Conservation (phyloP, 2,888 invertebrate species). For the Lepidochitona cinerea region DNA sequence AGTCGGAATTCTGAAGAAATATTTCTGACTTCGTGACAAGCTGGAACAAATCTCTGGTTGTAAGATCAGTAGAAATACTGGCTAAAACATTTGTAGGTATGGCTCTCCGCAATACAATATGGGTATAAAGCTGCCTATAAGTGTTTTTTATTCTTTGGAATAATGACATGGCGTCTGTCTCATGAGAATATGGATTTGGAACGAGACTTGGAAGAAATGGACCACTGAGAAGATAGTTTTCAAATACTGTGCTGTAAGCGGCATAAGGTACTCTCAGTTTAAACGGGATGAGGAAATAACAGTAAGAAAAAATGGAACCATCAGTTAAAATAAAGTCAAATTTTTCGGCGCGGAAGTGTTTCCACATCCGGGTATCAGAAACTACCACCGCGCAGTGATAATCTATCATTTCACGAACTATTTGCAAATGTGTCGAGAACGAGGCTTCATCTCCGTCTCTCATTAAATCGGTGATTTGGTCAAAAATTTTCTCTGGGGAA, state of each 20-base stretch:
- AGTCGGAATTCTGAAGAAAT: slow-evolving; percentile 35
- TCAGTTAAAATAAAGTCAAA: slow-evolving; percentile 31
- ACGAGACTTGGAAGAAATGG: slow-evolving; percentile 7
- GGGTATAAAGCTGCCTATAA: not conserved
- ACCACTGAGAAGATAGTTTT: not conserved
- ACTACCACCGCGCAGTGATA: not conserved
- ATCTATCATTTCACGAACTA: not conserved
- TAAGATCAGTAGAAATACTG: not conserved
- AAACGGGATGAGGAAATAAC: slow-evolving; percentile 19
- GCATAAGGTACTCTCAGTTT: slow-evolving; percentile 24
- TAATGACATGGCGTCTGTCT: slow-evolving; percentile 13
- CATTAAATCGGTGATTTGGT: not conserved
- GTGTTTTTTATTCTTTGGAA: not conserved
- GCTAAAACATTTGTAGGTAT: slow-evolving; percentile 5
- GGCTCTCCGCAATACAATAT: slow-evolving; percentile 13
- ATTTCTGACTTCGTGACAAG: slow-evolving; percentile 20
- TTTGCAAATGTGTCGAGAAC: not conserved
- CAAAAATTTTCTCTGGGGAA: not conserved
- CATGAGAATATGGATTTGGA: not conserved
- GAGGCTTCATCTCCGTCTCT: not conserved
- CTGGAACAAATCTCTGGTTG: not conserved
- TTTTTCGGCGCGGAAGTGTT: slow-evolving; percentile 4
- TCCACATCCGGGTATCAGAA: not conserved
- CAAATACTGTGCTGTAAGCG: slow-evolving; percentile 8
- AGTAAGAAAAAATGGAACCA: not conserved